These are phyloP conservation scores for Drosophila pseudotakahashii DNA, from an alignment of 2,888 invertebrate genomes.

Conservation along the genomic window DNA sequence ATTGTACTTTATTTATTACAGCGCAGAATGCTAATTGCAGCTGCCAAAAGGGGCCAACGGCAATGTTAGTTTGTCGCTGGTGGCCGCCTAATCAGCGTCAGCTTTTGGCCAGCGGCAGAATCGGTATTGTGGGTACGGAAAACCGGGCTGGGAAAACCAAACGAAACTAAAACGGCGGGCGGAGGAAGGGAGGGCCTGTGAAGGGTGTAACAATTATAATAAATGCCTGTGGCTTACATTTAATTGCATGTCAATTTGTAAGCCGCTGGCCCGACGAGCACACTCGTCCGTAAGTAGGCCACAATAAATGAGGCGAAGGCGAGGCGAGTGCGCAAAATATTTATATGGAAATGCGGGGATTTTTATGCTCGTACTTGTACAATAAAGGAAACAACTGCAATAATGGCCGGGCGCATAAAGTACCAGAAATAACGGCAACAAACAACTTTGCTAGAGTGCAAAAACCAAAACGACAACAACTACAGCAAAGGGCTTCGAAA, in stretches of 20 bases:
- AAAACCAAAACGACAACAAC: constrained; percentile 54
- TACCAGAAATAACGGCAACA: constrained; percentile 73
- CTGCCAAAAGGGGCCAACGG: constrained; percentile 37
- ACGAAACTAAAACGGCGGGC: neutral
- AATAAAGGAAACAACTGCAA: constrained; percentile 77
- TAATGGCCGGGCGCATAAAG: constrained; percentile 72
- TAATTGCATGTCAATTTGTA: constrained; percentile 68
- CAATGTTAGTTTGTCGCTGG: constrained; percentile 43
- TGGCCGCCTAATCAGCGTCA: constrained; percentile 66
- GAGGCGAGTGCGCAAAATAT: constrained; percentile 25
- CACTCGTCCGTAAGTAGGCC: constrained; percentile 56
- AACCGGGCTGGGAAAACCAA: neutral
- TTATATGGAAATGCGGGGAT: constrained; percentile 42
- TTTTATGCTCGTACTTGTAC: constrained; percentile 52
- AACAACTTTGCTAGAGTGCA: constrained; percentile 73
- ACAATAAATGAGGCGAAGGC: constrained; percentile 48
- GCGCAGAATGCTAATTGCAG: constrained; percentile 71
- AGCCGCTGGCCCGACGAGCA: constrained; percentile 21
- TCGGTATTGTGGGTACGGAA: neutral
- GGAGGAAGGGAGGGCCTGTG: neutral
- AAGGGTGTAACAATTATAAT: constrained; percentile 54
- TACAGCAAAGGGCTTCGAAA: constrained; percentile 56
- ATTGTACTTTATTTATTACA: constrained; percentile 74
- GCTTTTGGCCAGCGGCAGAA: constrained; percentile 28
- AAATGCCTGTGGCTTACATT: constrained; percentile 56